Conservation (phyloP, 2,797 vertebrate species). For the Microctenopoma lineatum region DNA sequence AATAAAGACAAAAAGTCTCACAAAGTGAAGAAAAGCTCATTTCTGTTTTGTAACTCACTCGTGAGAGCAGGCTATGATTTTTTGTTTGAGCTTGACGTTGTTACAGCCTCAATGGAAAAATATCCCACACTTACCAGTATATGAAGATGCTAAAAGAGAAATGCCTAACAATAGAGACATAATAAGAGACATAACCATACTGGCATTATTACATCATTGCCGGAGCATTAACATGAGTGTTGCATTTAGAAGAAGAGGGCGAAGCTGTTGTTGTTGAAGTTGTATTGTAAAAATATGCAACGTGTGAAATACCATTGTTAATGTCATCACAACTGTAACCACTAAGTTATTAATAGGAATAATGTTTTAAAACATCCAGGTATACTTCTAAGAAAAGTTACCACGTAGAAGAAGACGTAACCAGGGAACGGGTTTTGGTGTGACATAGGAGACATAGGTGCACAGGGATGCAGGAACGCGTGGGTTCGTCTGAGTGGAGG, state of each 20-base stretch:
- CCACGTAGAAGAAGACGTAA: neutral
- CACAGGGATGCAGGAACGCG: neutral
- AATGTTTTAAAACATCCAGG: neutral
- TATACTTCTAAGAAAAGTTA: neutral
- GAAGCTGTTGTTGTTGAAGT: no score
- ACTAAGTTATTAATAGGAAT: neutral
- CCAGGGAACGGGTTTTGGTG: neutral
- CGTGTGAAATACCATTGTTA: neutral
- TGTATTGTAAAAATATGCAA: neutral
- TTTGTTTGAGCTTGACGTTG: neutral
- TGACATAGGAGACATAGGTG: neutral
- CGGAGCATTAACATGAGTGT: neutral
- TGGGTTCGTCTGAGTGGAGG: neutral
- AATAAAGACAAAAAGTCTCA: constrained; percentile 19
- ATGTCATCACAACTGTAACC: neutral
- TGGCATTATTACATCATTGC: neutral
- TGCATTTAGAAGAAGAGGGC: no score
- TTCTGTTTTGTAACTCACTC: constrained; percentile 17
- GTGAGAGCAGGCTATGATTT: constrained; percentile 19
- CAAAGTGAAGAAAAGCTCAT: constrained; percentile 15
- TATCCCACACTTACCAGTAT: neutral
- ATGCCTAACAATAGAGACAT: no score
- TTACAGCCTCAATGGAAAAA: neutral
- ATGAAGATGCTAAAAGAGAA: neutral
- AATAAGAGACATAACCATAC: no score